Evolutionary conservation across 2,113 vertebrate genomes (phyloP).

Genomic region (Brachypteracias leptosomus): DNA sequence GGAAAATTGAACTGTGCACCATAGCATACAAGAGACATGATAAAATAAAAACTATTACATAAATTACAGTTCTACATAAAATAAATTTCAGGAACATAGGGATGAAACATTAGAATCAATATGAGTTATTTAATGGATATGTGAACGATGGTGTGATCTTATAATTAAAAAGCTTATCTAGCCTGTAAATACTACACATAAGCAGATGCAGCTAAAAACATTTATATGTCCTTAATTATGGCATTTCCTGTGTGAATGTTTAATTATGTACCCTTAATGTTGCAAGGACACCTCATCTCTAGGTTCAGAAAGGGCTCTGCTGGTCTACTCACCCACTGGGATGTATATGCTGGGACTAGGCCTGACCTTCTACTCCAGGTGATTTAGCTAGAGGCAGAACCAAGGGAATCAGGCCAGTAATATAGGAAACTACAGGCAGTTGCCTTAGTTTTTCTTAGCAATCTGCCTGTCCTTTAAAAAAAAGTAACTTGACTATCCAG

Average conservation of each 20-base stretch:
- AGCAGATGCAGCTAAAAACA: not conserved
- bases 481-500: not conserved
- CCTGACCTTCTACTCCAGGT: fast-evolving
- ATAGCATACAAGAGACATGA: not conserved
- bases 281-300: not conserved
- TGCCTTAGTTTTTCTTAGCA: not conserved
- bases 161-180: not conserved
- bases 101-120: not conserved
- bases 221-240: not conserved
- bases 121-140: not conserved
- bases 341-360: not conserved
- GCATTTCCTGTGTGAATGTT: not conserved
- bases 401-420: not conserved
- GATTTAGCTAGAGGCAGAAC: not conserved
- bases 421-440: fast-evolving
- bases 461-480: not conserved
- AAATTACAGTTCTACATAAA: not conserved
- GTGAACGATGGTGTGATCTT: not conserved
- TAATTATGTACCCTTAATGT: not conserved
- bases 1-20: not conserved
- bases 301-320: not conserved
- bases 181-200: not conserved
- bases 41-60: not conserved
- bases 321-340: not conserved
- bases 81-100: not conserved